phyloP scores from a whole-genome alignment of 2,888 invertebrate species.

The Selenia dentaria region DNA sequence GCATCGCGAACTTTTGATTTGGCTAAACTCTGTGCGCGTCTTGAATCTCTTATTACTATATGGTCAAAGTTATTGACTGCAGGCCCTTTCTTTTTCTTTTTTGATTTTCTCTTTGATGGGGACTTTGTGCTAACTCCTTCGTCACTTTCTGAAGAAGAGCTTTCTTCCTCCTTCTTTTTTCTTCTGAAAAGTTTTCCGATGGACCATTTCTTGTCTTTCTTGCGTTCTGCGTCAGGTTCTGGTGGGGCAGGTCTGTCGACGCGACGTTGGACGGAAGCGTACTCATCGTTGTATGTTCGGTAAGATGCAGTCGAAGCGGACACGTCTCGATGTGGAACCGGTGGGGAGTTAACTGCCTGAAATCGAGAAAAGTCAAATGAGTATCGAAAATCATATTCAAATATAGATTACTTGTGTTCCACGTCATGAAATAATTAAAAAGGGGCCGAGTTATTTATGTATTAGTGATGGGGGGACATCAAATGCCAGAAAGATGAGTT shows the following conservation, averaged over 20 bases:
- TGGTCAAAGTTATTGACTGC: conserved; percentile 87
- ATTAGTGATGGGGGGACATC: too few species aligned
- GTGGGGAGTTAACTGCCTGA: conserved; percentile 82
- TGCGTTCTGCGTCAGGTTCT: conserved; percentile 69
- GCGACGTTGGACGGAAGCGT: conserved; percentile 63
- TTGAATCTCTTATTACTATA: conserved; percentile 83
- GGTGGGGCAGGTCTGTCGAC: conserved; percentile 59
- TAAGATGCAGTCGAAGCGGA: conserved; percentile 54
- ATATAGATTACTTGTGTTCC: too few species aligned
- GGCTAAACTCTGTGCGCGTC: conserved; percentile 77
- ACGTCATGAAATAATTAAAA: too few species aligned
- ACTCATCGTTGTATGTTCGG: conserved; percentile 73
- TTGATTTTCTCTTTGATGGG: conserved; percentile 70
- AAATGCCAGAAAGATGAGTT: too few species aligned
- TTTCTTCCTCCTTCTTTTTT: conserved; percentile 88
- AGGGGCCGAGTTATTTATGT: too few species aligned
- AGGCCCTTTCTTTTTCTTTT: conserved; percentile 82
- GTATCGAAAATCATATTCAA: too few species aligned
- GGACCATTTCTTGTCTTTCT: conserved; percentile 91
- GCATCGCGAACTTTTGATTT: conserved; percentile 65
- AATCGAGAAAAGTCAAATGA: conserved; percentile 57
- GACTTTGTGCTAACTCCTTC: conserved; percentile 72
- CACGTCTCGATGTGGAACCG: conserved; percentile 74
- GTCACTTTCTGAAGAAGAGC: conserved; percentile 81
- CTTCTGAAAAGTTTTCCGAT: conserved; percentile 91